phyloP scores from a whole-genome alignment of 2,797 vertebrate species.

The Hippopotamyrus pictus region DNA sequence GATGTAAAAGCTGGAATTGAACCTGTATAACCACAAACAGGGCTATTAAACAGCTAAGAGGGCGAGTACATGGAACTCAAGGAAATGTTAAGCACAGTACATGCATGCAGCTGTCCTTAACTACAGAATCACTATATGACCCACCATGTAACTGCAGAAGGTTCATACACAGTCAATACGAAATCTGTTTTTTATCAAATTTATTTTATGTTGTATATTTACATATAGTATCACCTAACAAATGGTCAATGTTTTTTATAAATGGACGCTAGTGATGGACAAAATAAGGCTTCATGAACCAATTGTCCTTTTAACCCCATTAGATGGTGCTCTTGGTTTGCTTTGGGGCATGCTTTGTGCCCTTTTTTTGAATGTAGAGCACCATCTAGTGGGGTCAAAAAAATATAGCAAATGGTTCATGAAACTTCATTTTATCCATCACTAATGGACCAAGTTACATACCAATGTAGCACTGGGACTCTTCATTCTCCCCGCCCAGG shows the following conservation, averaged over 20 bases:
- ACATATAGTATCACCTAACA: neutral
- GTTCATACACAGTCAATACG: neutral
- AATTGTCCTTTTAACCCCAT: neutral
- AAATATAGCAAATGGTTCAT: neutral
- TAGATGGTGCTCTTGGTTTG: neutral
- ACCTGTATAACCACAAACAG: neutral
- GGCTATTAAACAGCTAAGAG: neutral
- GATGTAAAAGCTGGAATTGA: neutral
- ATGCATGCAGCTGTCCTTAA: neutral
- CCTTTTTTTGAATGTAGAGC: neutral
- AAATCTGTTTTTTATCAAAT: neutral
- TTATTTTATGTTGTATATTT: neutral
- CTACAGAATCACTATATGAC: neutral
- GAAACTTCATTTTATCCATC: neutral
- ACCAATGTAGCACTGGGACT: conserved; percentile 78
- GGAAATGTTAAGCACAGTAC: neutral
- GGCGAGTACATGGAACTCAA: neutral
- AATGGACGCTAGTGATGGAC: neutral
- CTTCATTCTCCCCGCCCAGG: conserved; percentile 71
- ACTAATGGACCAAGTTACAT: conserved; percentile 5
- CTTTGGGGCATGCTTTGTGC: neutral
- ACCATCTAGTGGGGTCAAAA: neutral
- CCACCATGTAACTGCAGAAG: neutral
- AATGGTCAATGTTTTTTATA: neutral
- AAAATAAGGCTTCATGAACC: neutral